Evolutionary conservation across 2,113 vertebrate genomes (phyloP), one percentile per base, ranked within the genome.

Genomic region (Rattus rattus): DNA sequence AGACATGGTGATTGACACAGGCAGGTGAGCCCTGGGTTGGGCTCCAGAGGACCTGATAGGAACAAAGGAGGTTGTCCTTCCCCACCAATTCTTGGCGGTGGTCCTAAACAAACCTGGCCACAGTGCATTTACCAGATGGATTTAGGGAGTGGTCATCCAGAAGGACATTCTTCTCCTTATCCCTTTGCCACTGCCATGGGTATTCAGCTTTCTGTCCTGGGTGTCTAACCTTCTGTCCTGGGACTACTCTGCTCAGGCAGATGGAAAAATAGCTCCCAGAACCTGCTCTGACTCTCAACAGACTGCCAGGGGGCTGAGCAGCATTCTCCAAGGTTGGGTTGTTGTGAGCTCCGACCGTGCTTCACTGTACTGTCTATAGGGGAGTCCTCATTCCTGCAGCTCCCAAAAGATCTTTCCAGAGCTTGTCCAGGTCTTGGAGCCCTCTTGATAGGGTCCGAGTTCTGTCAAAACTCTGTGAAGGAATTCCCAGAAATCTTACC

Each of bases 401-500:
- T 88, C 14, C 89, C 70, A 61, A 56, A 43, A 52, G 52, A 83
- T 39, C 17, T 63, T 39, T n/a, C 28, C 72, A 92, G 90, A 33
- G 7, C 22, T 63, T 24, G 16, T n/a, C 63, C 28, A 79, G 61
- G 28, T 19, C 63, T 47, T 49, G 9, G 2, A 3, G 26, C 70
- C 69, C 61, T 70, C 69, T 47, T 49, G 43, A 12, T 43, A 6
- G 2, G 14, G 20, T 33, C 49, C 0, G 19, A 47, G 61, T 24
- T 65, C 85, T 20, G 4, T 49, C 43, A 59, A n/a, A 13, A 36
- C 13, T 10, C 70, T n/a, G 28, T 33, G 61, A n/a, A 79, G n/a
- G 13, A 90, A 80, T n/a, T 61, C 80, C 2, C 11, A 70, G 16
- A 54, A 83, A 7, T 54, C 91, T 95, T 88, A 96, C 94, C 94